A percentile compares a stretch with the other conserved stretches of the same genome.
phyloP scores from a whole-genome alignment of 2,888 invertebrate species.

The Elmis aenea region DNA sequence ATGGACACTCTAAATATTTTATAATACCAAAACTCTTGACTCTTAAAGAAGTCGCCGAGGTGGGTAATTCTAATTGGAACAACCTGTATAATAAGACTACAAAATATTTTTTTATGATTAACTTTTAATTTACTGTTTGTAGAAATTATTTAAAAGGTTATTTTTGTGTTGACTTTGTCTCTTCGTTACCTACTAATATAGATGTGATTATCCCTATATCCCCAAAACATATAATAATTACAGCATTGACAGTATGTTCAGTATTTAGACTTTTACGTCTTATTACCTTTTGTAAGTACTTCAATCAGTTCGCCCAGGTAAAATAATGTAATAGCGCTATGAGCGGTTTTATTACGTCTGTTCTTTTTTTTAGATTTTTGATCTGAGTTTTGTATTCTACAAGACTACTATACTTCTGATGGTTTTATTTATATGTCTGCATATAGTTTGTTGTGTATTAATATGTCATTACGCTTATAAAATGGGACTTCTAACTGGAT shows the following conservation, averaged over 20 bases:
- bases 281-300: constrained; percentile 20
- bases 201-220: constrained; percentile 11
- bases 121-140: constrained; percentile 14
- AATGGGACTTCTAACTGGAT: constrained; percentile 2
- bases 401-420: constrained; percentile 14
- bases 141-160: constrained; percentile 38
- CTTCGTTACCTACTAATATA: constrained; percentile 30
- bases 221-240: not conserved
- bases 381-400: constrained; percentile 13
- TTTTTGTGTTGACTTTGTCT: constrained; percentile 39
- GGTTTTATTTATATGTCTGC: constrained; percentile 18
- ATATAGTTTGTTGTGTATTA: constrained; percentile 20
- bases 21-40: no score
- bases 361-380: constrained; percentile 19
- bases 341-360: no score
- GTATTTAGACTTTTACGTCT: constrained; percentile 21
- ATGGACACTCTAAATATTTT: no score
- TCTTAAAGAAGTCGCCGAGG: no score
- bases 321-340: no score
- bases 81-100: no score
- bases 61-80: no score
- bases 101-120: no score
- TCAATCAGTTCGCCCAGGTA: constrained; percentile 18
- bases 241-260: constrained; percentile 14
- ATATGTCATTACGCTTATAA: constrained; percentile 10